Conservation (phyloP, 2,888 invertebrate genomes). For the Hylaea fasciaria region DNA sequence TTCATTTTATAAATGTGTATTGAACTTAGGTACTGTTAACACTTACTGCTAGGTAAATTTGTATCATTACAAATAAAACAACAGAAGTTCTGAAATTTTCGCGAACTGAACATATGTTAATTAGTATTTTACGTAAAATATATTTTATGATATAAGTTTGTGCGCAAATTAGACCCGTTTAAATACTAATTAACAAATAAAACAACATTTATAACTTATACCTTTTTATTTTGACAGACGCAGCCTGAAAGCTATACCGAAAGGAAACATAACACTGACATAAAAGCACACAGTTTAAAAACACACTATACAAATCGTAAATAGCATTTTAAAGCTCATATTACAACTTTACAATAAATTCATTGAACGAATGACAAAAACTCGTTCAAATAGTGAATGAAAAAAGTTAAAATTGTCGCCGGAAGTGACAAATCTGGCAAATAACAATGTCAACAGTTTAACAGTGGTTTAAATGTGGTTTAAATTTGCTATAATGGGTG, state of each 20-base stretch:
- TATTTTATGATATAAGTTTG: no score
- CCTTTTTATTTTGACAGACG: neutral
- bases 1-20: no score
- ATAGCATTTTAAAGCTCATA: constrained; percentile 28
- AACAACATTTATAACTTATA: no score
- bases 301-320: constrained; percentile 16
- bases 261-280: constrained; percentile 16
- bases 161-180: no score
- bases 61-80: no score
- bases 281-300: constrained; percentile 9
- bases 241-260: neutral
- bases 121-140: no score
- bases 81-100: no score
- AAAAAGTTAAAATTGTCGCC: constrained; percentile 36
- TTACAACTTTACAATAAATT: constrained; percentile 22
- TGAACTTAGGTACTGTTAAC: no score
- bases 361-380: constrained; percentile 11
- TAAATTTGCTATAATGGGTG: constrained; percentile 7
- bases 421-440: constrained; percentile 40
- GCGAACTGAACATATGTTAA: no score
- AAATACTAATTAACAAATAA: no score
- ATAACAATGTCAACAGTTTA: constrained; percentile 30
- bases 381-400: neutral
- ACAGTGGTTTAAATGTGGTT: constrained; percentile 22
- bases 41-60: no score